Evolutionary conservation across 1,140 invertebrate genomes (phyloP).

Genomic region (Stegodyphus mimosarum): DNA sequence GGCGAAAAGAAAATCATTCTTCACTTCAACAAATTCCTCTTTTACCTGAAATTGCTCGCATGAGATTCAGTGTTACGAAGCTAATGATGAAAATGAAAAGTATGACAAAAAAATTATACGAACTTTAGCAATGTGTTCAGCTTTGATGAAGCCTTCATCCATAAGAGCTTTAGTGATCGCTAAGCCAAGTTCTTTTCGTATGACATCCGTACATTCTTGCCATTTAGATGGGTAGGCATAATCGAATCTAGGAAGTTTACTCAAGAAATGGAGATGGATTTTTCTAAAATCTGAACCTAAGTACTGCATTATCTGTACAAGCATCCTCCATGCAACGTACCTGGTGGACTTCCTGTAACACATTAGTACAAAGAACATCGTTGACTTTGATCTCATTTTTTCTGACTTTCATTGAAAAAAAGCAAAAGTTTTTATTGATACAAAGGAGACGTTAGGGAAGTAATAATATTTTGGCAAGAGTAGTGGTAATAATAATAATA

Average conservation of each 20-base stretch:
- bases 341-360: background rate
- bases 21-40: too few species aligned
- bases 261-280: background rate
- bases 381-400: too few species aligned
- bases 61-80: too few species aligned
- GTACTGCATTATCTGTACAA: background rate
- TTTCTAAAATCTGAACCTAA: conserved; percentile 8
- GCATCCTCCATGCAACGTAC: conserved; percentile 3
- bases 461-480: too few species aligned
- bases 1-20: too few species aligned
- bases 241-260: background rate
- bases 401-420: too few species aligned
- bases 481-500: too few species aligned
- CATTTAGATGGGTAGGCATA: background rate
- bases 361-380: background rate
- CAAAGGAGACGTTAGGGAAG: too few species aligned
- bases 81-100: too few species aligned
- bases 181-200: conserved; percentile 7
- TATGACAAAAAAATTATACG: too few species aligned
- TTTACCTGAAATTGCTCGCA: too few species aligned
- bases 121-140: background rate
- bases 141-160: background rate
- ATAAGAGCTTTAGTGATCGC: background rate
- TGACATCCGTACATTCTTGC: conserved; percentile 12
- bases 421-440: too few species aligned